Percentiles rank a stretch among this genome's conserved stretches.
phyloP scores from a whole-genome alignment of 2,888 invertebrate species.

The Acanthosepion esculentum region DNA sequence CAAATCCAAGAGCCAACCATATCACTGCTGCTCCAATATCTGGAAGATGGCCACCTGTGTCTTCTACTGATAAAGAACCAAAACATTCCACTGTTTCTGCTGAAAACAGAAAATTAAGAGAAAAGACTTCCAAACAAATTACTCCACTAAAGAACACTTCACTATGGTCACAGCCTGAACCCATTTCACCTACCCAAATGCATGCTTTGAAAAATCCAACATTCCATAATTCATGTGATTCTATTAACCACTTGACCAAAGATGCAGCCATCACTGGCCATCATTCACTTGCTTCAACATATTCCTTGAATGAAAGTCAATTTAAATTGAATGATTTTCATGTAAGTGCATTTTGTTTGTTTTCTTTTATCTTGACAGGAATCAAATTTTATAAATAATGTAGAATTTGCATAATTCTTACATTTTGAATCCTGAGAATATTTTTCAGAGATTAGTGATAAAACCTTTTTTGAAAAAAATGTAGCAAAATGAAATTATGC shows the following conservation, averaged over 20 bases:
- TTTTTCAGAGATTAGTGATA: not conserved
- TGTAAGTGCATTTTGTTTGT: not conserved
- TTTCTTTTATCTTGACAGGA: not conserved
- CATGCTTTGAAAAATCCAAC: not conserved
- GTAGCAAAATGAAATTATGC: not conserved
- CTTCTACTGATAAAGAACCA: not conserved
- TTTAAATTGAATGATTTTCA: not conserved
- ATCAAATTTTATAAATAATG: not conserved
- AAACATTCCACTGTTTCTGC: conserved; percentile 14
- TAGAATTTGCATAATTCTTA: not conserved
- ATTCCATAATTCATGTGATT: not conserved
- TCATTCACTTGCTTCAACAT: not conserved
- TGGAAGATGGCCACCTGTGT: conserved; percentile 11
- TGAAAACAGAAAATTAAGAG: not conserved
- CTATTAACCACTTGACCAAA: not conserved
- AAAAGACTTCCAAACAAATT: not conserved
- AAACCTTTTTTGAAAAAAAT: not conserved
- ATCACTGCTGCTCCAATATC: not conserved
- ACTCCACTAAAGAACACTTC: not conserved
- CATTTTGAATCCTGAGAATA: not conserved
- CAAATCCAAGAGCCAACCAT: not conserved
- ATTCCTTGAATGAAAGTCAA: not conserved
- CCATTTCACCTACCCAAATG: not conserved
- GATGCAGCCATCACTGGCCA: not conserved
- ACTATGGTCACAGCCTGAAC: not conserved